These are phyloP conservation scores for Rhynchotus rufescens DNA, from an alignment of 2,797 vertebrate species.

Conservation along the genomic window DNA sequence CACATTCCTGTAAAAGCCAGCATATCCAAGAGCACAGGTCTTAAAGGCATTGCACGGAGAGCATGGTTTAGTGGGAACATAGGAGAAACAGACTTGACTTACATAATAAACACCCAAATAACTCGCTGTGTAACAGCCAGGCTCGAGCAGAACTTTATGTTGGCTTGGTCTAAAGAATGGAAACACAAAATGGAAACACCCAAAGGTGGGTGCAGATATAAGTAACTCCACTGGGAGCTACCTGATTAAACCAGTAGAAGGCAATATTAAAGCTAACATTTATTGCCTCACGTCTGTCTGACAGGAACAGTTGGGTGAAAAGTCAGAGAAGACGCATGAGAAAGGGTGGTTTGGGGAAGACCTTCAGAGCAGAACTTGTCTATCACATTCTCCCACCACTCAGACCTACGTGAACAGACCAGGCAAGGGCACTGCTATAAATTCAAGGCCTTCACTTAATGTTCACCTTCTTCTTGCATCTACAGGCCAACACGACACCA, in stretches of 20 bases:
- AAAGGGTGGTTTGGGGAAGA: background rate
- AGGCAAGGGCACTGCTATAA: background rate
- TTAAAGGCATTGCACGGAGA: background rate
- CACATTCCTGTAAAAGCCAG: background rate
- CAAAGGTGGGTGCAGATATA: background rate
- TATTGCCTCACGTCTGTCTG: background rate
- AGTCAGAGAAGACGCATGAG: background rate
- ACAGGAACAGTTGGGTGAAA: background rate
- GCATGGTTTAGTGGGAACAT: rapidly evolving
- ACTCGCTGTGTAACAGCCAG: background rate
- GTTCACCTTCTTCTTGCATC: background rate
- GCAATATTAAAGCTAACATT: background rate
- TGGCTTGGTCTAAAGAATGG: background rate
- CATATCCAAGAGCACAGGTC: background rate
- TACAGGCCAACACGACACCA: background rate
- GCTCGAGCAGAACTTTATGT: background rate
- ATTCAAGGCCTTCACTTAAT: background rate
- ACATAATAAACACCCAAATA: background rate
- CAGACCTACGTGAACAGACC: background rate
- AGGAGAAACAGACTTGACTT: background rate
- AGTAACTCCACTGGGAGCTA: background rate
- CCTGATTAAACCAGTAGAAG: background rate
- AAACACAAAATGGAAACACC: background rate
- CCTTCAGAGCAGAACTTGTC: rapidly evolving
- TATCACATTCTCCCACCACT: background rate